phyloP scores from a whole-genome alignment of 2,113 vertebrate genomes.

The Isichthys henryi region DNA sequence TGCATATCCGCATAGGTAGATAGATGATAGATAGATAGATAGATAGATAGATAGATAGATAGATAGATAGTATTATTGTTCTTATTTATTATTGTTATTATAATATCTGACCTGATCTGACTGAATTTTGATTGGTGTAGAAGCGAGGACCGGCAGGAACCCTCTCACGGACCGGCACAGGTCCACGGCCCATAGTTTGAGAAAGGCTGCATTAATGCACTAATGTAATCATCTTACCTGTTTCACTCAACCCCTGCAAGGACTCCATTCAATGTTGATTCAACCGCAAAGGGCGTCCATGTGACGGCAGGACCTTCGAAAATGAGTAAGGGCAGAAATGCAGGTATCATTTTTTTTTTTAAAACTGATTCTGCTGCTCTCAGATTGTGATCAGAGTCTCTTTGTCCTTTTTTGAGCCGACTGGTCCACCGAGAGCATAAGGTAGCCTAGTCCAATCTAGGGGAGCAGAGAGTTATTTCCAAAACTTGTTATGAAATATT shows the following conservation, averaged over 20 bases:
- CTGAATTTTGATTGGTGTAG: no score
- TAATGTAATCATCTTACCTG: neutral
- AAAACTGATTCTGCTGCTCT: neutral
- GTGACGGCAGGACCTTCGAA: neutral
- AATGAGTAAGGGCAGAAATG: neutral
- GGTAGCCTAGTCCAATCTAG: neutral
- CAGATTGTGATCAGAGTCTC: neutral
- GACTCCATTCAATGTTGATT: neutral
- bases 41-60: no score
- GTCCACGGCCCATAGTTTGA: no score
- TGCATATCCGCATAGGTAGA: no score
- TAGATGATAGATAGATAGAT: no score
- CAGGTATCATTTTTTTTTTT: neutral
- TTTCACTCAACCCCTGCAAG: neutral
- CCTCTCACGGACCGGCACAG: no score
- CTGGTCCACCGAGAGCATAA: neutral
- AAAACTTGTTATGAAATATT: constrained; percentile 3
- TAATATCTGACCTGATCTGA: no score
- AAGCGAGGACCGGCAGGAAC: no score
- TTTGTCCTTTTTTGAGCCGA: neutral
- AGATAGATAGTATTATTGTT: no score
- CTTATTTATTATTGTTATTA: no score
- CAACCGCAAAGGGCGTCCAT: neutral
- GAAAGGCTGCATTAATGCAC: no score
- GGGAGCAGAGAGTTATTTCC: neutral